Percentiles rank a stretch among this genome's conserved stretches.
These are phyloP conservation scores for Myopa testacea DNA, from an alignment of 2,888 invertebrate genomes.

Conservation along the genomic window DNA sequence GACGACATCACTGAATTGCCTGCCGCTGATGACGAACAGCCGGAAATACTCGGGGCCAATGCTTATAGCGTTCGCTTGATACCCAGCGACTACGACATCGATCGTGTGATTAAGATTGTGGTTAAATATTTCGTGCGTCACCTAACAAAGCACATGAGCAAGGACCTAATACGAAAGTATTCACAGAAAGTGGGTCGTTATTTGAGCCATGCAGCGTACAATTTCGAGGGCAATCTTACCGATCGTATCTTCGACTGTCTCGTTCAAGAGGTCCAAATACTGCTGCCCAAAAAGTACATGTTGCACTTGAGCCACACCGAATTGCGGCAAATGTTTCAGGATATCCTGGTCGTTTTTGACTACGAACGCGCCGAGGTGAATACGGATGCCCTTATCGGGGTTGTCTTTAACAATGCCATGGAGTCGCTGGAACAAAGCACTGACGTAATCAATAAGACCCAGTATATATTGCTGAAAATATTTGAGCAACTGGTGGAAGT, in stretches of 20 bases:
- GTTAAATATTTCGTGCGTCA: slow-evolving; percentile 59
- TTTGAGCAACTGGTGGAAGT: slow-evolving; percentile 61
- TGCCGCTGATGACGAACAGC: slow-evolving; percentile 50
- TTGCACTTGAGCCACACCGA: slow-evolving; percentile 58
- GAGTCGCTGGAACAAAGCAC: slow-evolving; percentile 51
- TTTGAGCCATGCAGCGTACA: slow-evolving; percentile 63
- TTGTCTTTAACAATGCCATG: slow-evolving; percentile 60
- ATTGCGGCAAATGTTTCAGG: slow-evolving; percentile 59
- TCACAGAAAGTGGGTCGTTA: slow-evolving; percentile 61
- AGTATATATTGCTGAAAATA: slow-evolving; percentile 57
- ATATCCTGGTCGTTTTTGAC: slow-evolving; percentile 60
- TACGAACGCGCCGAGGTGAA: slow-evolving; percentile 61
- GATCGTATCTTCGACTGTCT: slow-evolving; percentile 62
- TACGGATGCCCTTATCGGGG: slow-evolving; percentile 59
- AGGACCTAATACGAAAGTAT: slow-evolving; percentile 60
- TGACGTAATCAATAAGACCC: slow-evolving; percentile 57
- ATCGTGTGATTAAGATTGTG: slow-evolving; percentile 62
- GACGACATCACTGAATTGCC: slow-evolving; percentile 48
- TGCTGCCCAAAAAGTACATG: slow-evolving; percentile 64
- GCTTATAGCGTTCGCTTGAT: slow-evolving; percentile 57
- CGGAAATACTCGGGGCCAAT: slow-evolving; percentile 57
- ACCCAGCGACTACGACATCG: slow-evolving; percentile 61
- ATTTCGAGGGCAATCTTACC: slow-evolving; percentile 60
- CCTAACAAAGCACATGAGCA: slow-evolving; percentile 55
- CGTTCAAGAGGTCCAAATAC: slow-evolving; percentile 58